Evolutionary conservation across 2,113 vertebrate genomes (phyloP), one percentile per base, ranked within the genome.

Genomic region (Macrotis lagotis): DNA sequence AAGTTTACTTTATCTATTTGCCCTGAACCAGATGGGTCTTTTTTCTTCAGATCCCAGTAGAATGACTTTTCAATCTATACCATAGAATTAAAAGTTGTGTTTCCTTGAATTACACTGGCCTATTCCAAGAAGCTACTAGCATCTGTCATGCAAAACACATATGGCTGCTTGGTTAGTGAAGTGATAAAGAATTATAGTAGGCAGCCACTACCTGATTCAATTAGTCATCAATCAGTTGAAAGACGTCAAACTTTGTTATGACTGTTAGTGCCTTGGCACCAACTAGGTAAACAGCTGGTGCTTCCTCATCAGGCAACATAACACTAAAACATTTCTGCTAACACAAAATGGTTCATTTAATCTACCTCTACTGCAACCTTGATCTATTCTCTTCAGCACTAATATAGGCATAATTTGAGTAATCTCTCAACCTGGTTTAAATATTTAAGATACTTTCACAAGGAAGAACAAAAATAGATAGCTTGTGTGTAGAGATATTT

Each of bases 1-100:
- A 96, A 97, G 90, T 74, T 88, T 48, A 91, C 94, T 95, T 96
- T 91, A 94, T 96, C 53, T 95, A 49, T 93, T 96, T 94, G 94
- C 89, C 96, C 66, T 90, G 90, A 53, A 93, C 90, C 66, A 94
- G 55, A 95, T 95, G 90, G 97, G 47, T 83, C 96, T 92, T 96
- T 95, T 92, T 59, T 95, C 94, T 94, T 95, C 93, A 66, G 92
- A 96, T 90, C 37, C 74, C 7, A 19, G 92, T 8, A 90, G 51
- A 95, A 94, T 51, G 22, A n/a, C 91, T 96, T 97, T 97, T 93
- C 94, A 95, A 95, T 95, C 51, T 91, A 48, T 28, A 50, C 49
- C 52, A 53, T 89, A 88, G 22, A 51, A 89, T 94, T 96, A 96
- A 93, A 95, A 95, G 89, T 91, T 93, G 44, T 92, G 37, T 93